A percentile compares a stretch with the other conserved stretches of the same genome.
phyloP scores from a whole-genome alignment of 2,888 invertebrate genomes.

The Drosophila meridionalis region DNA sequence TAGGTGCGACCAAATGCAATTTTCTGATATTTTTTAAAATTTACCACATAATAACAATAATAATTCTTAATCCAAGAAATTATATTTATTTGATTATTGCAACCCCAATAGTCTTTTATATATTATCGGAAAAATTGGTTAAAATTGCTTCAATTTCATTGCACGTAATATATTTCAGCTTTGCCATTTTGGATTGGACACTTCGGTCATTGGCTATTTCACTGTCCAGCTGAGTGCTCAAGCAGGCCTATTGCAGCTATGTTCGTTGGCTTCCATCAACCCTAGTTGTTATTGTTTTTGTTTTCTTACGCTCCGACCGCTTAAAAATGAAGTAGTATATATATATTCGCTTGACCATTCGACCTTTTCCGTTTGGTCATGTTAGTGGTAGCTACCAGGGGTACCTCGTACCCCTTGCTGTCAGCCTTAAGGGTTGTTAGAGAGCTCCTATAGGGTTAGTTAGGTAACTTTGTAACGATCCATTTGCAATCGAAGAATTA shows the following conservation, averaged over 20 bases:
- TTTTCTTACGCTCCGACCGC: conserved; percentile 13
- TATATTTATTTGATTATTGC: too few relatives aligned
- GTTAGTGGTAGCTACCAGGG: conserved; percentile 28
- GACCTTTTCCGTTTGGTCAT: conserved; percentile 10
- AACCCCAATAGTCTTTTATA: neutral
- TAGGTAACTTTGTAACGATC: conserved; percentile 46
- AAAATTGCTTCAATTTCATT: neutral
- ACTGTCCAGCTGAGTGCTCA: conserved; percentile 63
- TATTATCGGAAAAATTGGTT: neutral
- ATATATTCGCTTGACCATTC: conserved; percentile 57
- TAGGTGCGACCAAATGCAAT: too few relatives aligned
- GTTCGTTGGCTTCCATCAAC: conserved; percentile 11
- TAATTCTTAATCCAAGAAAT: too few relatives aligned
- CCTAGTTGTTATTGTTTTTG: conserved; percentile 34
- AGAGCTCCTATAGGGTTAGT: conserved; percentile 33
- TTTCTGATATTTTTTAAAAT: too few relatives aligned
- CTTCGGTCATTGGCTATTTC: conserved; percentile 50
- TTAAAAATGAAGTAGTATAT: conserved; percentile 8
- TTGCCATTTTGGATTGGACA: conserved; percentile 52
- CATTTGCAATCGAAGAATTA: conserved; percentile 47
- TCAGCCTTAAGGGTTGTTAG: conserved; percentile 53
- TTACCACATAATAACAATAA: too few relatives aligned
- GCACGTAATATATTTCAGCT: neutral
- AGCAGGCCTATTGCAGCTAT: conserved; percentile 16
- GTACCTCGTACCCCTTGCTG: conserved; percentile 2